Evolutionary conservation across 2,888 invertebrate genomes (phyloP).

Genomic region (Blastobasis adustella): DNA sequence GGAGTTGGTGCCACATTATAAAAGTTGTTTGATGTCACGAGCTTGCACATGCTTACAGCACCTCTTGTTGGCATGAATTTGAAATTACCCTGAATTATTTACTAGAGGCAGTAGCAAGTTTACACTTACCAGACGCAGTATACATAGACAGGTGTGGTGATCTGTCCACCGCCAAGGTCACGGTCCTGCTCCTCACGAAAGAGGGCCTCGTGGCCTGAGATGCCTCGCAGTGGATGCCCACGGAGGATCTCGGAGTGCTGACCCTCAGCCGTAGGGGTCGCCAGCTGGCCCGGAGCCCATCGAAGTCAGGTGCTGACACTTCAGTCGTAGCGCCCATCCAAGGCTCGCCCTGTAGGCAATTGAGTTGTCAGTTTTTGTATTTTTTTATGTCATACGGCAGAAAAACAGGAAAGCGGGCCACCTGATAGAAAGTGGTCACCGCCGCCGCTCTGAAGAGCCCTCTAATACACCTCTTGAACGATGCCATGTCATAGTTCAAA

Average conservation of each 20-base stretch:
- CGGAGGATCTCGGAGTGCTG: constrained; percentile 30
- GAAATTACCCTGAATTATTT: no score
- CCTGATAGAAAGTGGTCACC: not conserved
- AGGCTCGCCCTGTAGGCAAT: constrained; percentile 40
- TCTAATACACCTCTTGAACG: no score
- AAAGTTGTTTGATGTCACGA: no score
- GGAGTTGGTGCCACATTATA: no score
- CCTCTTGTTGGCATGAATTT: no score
- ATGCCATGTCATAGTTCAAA: no score
- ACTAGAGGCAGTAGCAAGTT: no score
- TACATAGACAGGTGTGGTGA: constrained; percentile 65
- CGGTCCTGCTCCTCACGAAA: constrained; percentile 36
- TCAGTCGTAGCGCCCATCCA: constrained; percentile 56
- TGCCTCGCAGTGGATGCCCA: constrained; percentile 53
- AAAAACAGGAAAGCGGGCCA: no score
- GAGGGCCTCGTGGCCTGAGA: constrained; percentile 55
- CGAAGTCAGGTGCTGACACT: constrained; percentile 40
- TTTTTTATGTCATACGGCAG: not conserved
- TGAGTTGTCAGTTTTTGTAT: not conserved
- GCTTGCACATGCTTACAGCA: no score
- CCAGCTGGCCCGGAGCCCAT: constrained; percentile 56
- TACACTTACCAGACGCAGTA: constrained; percentile 49
- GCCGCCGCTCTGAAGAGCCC: not conserved
- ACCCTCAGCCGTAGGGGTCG: constrained; percentile 45
- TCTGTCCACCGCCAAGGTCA: constrained; percentile 43